These are phyloP conservation scores for Euwallacea fornicatus DNA, from an alignment of 1,140 invertebrate genomes.

Conservation along the genomic window DNA sequence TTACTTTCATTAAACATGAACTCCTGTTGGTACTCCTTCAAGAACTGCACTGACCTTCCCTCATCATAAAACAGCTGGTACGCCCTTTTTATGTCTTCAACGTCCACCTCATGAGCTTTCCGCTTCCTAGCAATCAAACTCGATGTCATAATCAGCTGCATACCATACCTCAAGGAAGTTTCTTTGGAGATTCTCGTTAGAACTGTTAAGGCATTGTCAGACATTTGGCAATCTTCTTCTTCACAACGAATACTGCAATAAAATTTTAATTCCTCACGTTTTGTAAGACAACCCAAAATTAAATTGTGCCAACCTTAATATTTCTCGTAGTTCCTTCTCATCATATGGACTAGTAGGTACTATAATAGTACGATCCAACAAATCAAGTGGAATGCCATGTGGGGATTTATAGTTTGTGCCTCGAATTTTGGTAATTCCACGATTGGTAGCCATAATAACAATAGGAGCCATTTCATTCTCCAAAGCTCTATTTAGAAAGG, in stretches of 20 bases:
- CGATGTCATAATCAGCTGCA: slow-evolving; percentile 96
- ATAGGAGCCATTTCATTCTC: slow-evolving; percentile 97
- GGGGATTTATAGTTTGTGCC: slow-evolving; percentile 93
- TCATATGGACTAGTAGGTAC: slow-evolving; percentile 88
- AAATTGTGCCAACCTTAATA: slow-evolving; percentile 67
- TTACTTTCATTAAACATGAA: slow-evolving; percentile 84
- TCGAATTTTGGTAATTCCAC: slow-evolving; percentile 93
- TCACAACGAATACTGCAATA: slow-evolving; percentile 68
- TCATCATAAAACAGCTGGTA: slow-evolving; percentile 95
- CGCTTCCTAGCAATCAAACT: slow-evolving; percentile 80
- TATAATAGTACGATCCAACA: slow-evolving; percentile 95
- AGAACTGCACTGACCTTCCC: slow-evolving; percentile 85
- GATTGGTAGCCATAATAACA: slow-evolving; percentile 98
- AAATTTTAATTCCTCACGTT: not conserved
- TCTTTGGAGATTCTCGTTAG: slow-evolving; percentile 91
- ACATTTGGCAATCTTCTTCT: slow-evolving; percentile 97
- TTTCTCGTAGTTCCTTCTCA: slow-evolving; percentile 88
- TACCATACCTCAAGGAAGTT: slow-evolving; percentile 95
- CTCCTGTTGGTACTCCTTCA: slow-evolving; percentile 94
- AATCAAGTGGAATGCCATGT: slow-evolving; percentile 95
- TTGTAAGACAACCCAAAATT: slow-evolving; percentile 7
- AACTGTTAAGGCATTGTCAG: slow-evolving; percentile 86
- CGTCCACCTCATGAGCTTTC: slow-evolving; percentile 85
- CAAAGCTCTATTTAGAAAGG: slow-evolving; percentile 93
- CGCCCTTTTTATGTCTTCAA: slow-evolving; percentile 92